Base-by-base conservation (phyloP, 2,113 vertebrate species). In the Prietella phreatophila region DNA sequence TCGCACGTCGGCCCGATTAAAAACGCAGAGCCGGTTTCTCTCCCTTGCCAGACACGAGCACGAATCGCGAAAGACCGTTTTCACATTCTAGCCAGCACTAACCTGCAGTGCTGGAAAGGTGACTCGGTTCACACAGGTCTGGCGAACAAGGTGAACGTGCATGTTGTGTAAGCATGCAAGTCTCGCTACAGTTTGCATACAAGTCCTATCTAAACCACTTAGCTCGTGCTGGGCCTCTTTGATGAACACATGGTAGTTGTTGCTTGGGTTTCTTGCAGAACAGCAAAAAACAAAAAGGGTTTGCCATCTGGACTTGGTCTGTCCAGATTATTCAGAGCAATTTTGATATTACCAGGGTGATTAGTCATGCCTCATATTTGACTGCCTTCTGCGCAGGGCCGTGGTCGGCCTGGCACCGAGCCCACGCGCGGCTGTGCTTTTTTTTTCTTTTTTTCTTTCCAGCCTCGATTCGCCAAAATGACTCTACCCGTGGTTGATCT, bases 191-290 rank as follows among this genome's bases (percentile, higher is more conserved):
- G 10, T 69, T 85, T 82, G 27, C 60, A 17, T 55, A 88, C 53
- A 65, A 75, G 84, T 10, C 20, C 55, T 42, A n/a, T 25, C 30
- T 79, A 5, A 80, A 73, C 60, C n/a, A 61, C 76, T 71, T 82
- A 85, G 30, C 33, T 11, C 67, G 50, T 80, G 47, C 60, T 33
- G 30, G 85, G n/a, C 78, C 87, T 89, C 87, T 91, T 91, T 91
- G 83, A 93, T 91, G 86, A 89, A 92, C 93, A 92, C 90, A 92
- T 92, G 93, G 90, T 78, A 84, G 89, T 90, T 85, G 92, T 93
- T 93, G 90, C 85, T 85, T 14, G 13, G 85, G 84, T 86, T 85
- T 67, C 88, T 91, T 87, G 91, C 89, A 90, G 65, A 82, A 82
- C 87, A 85, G 83, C 69, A 58, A 65, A 82, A 93, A 84, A 84